Evolutionary conservation across 2,797 vertebrate species (phyloP).

Genomic region (Clarias fuscus): DNA sequence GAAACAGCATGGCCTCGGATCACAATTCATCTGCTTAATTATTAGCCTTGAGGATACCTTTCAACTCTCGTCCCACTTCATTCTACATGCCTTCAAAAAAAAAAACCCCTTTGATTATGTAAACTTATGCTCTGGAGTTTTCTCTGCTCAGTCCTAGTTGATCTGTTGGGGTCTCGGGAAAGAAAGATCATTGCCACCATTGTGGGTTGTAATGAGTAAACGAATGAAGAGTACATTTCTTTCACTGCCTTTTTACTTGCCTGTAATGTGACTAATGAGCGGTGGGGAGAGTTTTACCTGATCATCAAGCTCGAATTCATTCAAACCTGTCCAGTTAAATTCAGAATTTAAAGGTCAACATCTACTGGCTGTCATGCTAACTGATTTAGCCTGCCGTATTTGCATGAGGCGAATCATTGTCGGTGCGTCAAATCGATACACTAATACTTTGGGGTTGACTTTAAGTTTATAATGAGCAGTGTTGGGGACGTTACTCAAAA

Average conservation of each 20-base stretch:
- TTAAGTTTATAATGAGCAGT: not conserved
- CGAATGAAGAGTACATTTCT: not conserved
- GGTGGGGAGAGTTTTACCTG: not conserved
- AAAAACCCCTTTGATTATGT: conserved; percentile 53
- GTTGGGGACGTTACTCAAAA: not conserved
- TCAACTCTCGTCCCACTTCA: conserved; percentile 53
- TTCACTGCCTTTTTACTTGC: not conserved
- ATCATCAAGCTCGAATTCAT: not conserved
- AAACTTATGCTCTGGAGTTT: conserved; percentile 64
- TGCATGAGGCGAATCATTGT: not conserved
- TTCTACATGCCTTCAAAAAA: conserved; percentile 29
- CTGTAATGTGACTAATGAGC: not conserved
- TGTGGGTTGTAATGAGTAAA: not conserved
- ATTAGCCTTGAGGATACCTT: conserved; percentile 71
- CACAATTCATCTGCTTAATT: conserved; percentile 78
- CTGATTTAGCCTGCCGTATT: not conserved
- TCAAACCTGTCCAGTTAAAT: not conserved
- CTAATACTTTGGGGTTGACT: not conserved
- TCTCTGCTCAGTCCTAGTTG: conserved; percentile 19
- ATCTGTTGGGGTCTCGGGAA: too few relatives aligned
- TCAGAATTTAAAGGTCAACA: not conserved
- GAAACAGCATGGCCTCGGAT: conserved; percentile 68
- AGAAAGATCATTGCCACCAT: not conserved
- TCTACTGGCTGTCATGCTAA: not conserved
- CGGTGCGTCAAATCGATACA: not conserved